Conservation (phyloP, 2,797 vertebrate species). For the Adrianichthys oophorus region DNA sequence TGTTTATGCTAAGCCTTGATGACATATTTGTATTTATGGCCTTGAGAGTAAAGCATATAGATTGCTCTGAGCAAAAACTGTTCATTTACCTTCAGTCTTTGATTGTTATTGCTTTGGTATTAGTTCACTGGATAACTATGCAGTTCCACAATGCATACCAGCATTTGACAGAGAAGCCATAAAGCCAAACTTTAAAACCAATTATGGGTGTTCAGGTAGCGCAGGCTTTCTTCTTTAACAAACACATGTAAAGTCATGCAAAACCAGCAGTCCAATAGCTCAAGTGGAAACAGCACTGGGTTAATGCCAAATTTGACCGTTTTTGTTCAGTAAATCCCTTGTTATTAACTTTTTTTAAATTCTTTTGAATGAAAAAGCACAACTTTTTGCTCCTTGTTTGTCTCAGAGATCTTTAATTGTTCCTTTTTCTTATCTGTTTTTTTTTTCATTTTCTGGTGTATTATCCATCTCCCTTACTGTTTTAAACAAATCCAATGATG, state of each 20-base stretch:
- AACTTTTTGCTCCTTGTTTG: not conserved
- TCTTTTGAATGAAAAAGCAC: no score
- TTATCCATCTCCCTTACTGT: not conserved
- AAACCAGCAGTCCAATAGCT: slow-evolving; percentile 43
- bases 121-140: slow-evolving; percentile 80
- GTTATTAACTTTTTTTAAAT: no score
- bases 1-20: slow-evolving; percentile 22
- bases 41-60: slow-evolving; percentile 30
- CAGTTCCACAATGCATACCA: slow-evolving; percentile 56
- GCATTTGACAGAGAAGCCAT: slow-evolving; percentile 57
- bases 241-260: slow-evolving; percentile 14
- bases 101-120: slow-evolving; percentile 33
- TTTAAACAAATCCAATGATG: slow-evolving; percentile 11
- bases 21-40: slow-evolving; percentile 41
- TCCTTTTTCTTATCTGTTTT: not conserved
- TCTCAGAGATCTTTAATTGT: not conserved
- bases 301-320: no score
- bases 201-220: slow-evolving; percentile 77
- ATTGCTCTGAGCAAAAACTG: slow-evolving; percentile 43
- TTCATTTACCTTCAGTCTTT: slow-evolving; percentile 30
- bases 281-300: slow-evolving; percentile 11
- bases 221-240: slow-evolving; percentile 18
- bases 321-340: no score
- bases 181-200: slow-evolving; percentile 72
- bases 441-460: not conserved